Evolutionary conservation across 2,113 vertebrate genomes (phyloP).

Genomic region (Pavo muticus): DNA sequence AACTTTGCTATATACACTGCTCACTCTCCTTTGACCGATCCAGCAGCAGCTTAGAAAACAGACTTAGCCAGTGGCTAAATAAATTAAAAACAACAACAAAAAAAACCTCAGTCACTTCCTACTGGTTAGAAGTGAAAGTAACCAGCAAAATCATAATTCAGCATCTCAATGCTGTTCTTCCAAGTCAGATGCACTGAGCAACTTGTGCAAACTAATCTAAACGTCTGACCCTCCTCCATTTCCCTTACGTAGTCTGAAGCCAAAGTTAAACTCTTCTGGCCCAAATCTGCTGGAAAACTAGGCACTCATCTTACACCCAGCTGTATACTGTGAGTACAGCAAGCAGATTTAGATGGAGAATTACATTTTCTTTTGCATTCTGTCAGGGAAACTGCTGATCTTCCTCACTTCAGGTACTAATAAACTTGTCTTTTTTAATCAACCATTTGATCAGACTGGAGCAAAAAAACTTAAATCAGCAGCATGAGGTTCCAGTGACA

Average conservation of each 20-base stretch:
- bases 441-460: background rate
- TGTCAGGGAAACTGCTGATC: background rate
- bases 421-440: background rate
- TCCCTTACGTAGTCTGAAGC: background rate
- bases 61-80: background rate
- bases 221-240: background rate
- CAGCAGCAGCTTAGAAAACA: background rate
- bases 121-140: background rate
- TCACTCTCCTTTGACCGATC: background rate
- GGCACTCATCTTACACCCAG: background rate
- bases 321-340: background rate
- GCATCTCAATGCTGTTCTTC: constrained; percentile 5
- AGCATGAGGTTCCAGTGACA: background rate
- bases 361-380: background rate
- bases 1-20: background rate
- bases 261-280: background rate
- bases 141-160: constrained; percentile 24
- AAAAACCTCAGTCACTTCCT: background rate
- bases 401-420: constrained; percentile 5
- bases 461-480: background rate
- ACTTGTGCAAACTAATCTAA: background rate
- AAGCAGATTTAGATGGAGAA: background rate
- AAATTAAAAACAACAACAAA: background rate
- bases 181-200: background rate
- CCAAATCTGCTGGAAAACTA: background rate